Evolutionary conservation across 1,140 invertebrate genomes (phyloP).

Genomic region (Hypothenemus hampei): DNA sequence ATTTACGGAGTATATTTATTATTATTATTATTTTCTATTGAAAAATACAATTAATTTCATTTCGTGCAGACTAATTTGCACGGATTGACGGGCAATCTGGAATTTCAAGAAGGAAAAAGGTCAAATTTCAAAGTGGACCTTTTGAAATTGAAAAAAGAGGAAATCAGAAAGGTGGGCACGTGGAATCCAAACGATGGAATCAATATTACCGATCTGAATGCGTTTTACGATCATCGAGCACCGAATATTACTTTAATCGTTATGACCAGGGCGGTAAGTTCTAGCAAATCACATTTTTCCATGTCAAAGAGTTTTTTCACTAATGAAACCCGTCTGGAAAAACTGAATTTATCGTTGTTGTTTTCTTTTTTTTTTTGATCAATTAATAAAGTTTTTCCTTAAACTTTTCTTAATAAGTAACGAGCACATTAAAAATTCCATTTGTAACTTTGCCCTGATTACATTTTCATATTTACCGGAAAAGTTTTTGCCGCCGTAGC

Average conservation of each 20-base stretch:
- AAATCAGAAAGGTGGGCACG: slow-evolving; percentile 72
- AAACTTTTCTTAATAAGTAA: too few species aligned
- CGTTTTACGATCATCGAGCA: slow-evolving; percentile 77
- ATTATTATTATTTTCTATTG: too few species aligned
- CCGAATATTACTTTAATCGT: slow-evolving; percentile 85
- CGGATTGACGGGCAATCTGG: slow-evolving; percentile 82
- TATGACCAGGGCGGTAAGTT: slow-evolving; percentile 79
- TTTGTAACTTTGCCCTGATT: too few species aligned
- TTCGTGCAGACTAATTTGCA: slow-evolving; percentile 64
- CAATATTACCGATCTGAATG: slow-evolving; percentile 76
- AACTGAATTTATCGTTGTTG: not conserved
- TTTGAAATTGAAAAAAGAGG: slow-evolving; percentile 73
- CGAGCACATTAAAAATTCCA: too few species aligned
- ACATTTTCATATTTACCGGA: too few species aligned
- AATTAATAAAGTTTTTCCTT: too few species aligned
- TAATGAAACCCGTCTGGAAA: not conserved
- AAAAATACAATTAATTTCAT: too few species aligned
- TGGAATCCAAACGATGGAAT: slow-evolving; percentile 72
- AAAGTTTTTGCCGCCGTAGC: too few species aligned
- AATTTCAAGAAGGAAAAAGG: slow-evolving; percentile 79
- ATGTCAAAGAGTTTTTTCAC: not conserved
- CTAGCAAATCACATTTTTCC: not conserved
- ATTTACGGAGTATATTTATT: too few species aligned
- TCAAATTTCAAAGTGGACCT: slow-evolving; percentile 82
- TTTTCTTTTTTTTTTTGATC: too few species aligned